Evolutionary conservation across 2,888 invertebrate genomes (phyloP).

Genomic region (Drosophila nigricruria): DNA sequence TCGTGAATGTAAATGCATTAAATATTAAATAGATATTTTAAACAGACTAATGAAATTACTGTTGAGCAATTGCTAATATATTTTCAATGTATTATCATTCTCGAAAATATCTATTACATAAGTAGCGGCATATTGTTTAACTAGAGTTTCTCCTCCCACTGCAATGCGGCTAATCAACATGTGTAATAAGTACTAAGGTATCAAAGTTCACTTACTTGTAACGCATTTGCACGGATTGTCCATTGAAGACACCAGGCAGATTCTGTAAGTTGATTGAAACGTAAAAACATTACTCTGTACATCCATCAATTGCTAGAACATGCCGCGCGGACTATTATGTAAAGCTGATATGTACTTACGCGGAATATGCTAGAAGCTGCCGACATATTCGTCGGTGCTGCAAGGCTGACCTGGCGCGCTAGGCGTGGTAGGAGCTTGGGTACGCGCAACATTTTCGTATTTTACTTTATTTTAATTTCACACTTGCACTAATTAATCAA

Average conservation of each 20-base stretch:
- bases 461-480: constrained; percentile 42
- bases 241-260: constrained; percentile 73
- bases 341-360: constrained; percentile 76
- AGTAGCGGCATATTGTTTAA: constrained; percentile 23
- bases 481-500: constrained; percentile 38
- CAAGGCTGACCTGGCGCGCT: constrained; percentile 69
- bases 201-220: constrained; percentile 81
- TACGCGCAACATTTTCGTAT: constrained; percentile 79
- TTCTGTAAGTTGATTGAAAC: constrained; percentile 57
- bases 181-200: background rate
- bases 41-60: constrained; percentile 10
- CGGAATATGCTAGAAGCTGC: constrained; percentile 83
- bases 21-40: background rate
- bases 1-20: background rate
- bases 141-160: background rate
- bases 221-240: constrained; percentile 74
- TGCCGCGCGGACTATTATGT: constrained; percentile 68
- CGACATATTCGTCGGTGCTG: constrained; percentile 60
- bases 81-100: background rate
- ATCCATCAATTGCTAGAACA: constrained; percentile 45
- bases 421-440: constrained; percentile 81
- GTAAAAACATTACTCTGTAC: constrained; percentile 20
- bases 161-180: constrained; percentile 5
- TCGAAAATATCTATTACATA: constrained; percentile 53
- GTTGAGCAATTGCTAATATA: background rate